Evolutionary conservation across 2,113 vertebrate genomes (phyloP).

Genomic region (Eonycteris spelaea): DNA sequence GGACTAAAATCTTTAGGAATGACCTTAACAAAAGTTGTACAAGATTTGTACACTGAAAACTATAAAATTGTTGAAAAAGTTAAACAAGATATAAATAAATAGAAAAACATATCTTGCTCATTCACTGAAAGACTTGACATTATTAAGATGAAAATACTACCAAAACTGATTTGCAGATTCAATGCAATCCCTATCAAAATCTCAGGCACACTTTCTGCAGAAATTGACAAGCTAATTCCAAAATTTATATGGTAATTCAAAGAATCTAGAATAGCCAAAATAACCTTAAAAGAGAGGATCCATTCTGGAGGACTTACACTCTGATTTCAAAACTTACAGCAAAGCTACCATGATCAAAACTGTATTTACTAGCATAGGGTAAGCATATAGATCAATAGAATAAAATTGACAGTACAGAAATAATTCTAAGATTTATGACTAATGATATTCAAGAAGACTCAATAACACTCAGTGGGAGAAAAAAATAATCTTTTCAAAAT

Average conservation of each 20-base stretch:
- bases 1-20: neutral
- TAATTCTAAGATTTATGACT: neutral
- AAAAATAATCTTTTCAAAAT: too few relatives aligned
- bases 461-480: neutral
- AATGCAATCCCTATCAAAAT: neutral
- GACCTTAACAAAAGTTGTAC: neutral
- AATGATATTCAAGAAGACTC: neutral
- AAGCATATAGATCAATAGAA: neutral
- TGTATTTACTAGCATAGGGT: neutral
- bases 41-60: neutral
- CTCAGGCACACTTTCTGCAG: neutral
- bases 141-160: neutral
- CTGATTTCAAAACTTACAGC: neutral
- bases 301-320: neutral
- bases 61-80: neutral
- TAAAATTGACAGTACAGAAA: neutral
- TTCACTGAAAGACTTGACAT: neutral
- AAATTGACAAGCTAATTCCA: neutral
- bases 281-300: neutral
- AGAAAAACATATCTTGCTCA: neutral
- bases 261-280: neutral
- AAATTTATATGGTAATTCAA: neutral
- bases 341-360: neutral
- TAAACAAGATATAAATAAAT: neutral
- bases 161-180: neutral